These are phyloP conservation scores for Drosophila pectinifera DNA, from an alignment of 1,140 invertebrate species.

Conservation along the genomic window DNA sequence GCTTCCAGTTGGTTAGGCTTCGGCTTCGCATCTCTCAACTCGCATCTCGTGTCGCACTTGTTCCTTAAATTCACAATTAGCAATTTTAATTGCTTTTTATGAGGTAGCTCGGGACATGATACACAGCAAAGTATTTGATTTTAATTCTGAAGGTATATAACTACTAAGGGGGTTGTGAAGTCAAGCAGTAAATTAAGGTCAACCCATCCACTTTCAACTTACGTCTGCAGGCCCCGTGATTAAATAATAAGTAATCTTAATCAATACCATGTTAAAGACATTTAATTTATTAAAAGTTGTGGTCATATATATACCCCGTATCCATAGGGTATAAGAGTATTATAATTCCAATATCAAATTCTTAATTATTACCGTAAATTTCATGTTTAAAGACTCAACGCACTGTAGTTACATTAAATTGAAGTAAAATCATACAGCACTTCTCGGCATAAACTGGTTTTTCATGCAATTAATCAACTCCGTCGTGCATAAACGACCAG, in stretches of 20 bases:
- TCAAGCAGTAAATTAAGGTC: no score
- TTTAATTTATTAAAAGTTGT: no score
- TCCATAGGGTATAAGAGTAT: no score
- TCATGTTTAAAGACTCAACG: neutral
- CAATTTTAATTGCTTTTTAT: conserved; percentile 1
- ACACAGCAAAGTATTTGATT: neutral
- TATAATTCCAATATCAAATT: no score
- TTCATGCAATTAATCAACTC: conserved; percentile 28
- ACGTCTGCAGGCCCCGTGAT: no score
- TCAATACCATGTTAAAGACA: neutral
- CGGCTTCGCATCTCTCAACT: neutral
- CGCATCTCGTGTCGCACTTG: no score
- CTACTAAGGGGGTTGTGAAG: neutral
- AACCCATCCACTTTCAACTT: no score
- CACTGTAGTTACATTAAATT: conserved; percentile 20
- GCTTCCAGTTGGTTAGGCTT: conserved; percentile 26
- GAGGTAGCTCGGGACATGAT: neutral
- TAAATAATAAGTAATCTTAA: no score
- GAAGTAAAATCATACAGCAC: neutral
- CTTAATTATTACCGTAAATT: neutral
- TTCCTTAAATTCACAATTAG: conserved; percentile 9
- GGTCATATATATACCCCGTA: no score
- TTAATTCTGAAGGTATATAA: no score
- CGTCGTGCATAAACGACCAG: conserved; percentile 17
- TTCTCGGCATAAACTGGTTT: conserved; percentile 29